Evolutionary conservation across 2,113 vertebrate genomes (phyloP).

Genomic region (Cyanoramphus novaezelandiae): DNA sequence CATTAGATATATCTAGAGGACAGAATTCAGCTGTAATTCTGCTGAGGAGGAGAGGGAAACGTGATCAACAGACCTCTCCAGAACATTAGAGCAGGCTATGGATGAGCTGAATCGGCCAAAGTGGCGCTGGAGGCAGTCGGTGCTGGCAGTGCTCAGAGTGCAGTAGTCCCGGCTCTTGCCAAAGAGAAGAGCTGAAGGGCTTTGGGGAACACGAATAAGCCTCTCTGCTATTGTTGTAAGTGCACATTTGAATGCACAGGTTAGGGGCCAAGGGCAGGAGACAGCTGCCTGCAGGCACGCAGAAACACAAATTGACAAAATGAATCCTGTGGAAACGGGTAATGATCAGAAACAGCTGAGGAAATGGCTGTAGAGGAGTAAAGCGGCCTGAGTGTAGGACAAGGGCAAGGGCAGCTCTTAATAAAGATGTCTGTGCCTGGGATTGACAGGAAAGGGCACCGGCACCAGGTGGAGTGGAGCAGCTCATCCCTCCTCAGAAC

Average conservation of each 20-base stretch:
- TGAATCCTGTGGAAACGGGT: not conserved
- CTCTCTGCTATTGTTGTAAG: not conserved
- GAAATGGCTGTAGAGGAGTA: not conserved
- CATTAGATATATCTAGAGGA: not conserved
- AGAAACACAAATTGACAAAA: not conserved
- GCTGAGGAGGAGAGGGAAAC: not conserved
- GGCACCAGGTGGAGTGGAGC: not conserved
- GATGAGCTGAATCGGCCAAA: not conserved
- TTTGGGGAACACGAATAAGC: not conserved
- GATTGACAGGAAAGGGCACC: not conserved
- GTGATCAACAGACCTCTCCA: not conserved
- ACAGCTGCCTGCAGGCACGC: not conserved
- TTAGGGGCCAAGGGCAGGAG: slow-evolving; percentile 5
- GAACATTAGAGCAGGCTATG: not conserved
- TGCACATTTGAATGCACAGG: not conserved
- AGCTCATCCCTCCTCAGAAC: not conserved
- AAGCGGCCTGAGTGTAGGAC: not conserved
- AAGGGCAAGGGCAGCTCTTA: not conserved
- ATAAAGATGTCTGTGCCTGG: not conserved
- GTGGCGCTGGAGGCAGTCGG: not conserved
- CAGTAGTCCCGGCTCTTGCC: not conserved
- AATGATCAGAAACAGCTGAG: not conserved
- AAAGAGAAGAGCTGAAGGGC: not conserved
- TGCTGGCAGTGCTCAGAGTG: not conserved
- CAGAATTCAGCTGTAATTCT: not conserved